A percentile compares a stretch with the other conserved stretches of the same genome.
These are phyloP conservation scores for Parauchenoglanis ngamensis DNA, from an alignment of 2,797 vertebrate genomes.

Conservation along the genomic window DNA sequence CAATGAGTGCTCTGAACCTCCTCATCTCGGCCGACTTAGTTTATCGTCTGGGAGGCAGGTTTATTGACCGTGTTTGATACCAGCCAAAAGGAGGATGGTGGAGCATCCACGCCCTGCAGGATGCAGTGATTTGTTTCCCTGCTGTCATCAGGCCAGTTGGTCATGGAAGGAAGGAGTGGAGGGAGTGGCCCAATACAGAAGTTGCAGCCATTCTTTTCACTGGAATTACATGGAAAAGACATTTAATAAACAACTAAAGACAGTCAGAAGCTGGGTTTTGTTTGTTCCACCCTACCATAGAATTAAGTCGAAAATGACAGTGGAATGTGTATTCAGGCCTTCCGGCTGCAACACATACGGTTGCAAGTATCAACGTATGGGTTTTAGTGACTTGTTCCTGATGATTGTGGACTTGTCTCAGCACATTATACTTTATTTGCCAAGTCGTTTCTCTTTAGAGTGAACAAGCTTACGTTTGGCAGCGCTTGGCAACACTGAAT, in stretches of 20 bases:
- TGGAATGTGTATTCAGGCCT: conserved; percentile 30
- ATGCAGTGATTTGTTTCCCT: conserved; percentile 46
- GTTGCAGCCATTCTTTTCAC: neutral
- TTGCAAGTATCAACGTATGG: conserved; percentile 46
- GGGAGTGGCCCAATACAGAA: conserved; percentile 13
- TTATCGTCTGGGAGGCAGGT: neutral
- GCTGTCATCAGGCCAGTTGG: conserved; percentile 36
- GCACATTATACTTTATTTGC: conserved; percentile 54
- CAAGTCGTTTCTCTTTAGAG: conserved; percentile 51
- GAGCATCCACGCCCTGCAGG: conserved; percentile 22
- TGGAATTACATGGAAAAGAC: conserved; percentile 10
- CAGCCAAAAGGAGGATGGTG: conserved; percentile 6
- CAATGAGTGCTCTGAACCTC: conserved; percentile 8
- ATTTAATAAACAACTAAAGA: neutral
- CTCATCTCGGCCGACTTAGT: neutral
- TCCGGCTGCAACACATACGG: conserved; percentile 56
- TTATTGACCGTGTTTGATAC: neutral
- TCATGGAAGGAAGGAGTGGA: conserved; percentile 42
- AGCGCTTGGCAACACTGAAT: conserved; percentile 49
- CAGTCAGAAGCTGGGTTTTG: conserved; percentile 1
- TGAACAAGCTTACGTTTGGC: conserved; percentile 47
- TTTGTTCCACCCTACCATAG: conserved; percentile 4
- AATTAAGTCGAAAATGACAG: neutral
- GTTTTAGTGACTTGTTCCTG: conserved; percentile 52
- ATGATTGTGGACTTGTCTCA: conserved; percentile 61